phyloP scores from a whole-genome alignment of 2,888 invertebrate genomes.

The Leistus spinibarbis region DNA sequence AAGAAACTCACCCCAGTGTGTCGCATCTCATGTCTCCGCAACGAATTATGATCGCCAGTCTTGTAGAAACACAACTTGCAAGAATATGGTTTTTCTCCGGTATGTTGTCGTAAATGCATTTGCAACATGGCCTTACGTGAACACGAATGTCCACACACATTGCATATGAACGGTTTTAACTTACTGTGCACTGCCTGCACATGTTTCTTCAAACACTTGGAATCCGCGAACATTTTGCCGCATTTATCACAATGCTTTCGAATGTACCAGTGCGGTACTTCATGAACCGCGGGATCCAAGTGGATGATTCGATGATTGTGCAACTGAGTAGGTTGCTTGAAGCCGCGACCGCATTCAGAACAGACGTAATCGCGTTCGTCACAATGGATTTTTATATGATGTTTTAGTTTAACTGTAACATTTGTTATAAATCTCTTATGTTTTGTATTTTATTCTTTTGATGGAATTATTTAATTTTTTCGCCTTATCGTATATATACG shows the following conservation, averaged over 20 bases:
- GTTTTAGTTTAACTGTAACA: slow-evolving; percentile 61
- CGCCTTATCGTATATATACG: too few species aligned
- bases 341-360: slow-evolving; percentile 64
- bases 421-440: too few species aligned
- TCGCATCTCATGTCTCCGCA: slow-evolving; percentile 69
- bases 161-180: slow-evolving; percentile 74
- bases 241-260: slow-evolving; percentile 73
- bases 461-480: too few species aligned
- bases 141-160: slow-evolving; percentile 74
- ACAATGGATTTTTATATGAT: slow-evolving; percentile 69
- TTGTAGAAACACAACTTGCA: slow-evolving; percentile 73
- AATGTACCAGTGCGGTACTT: slow-evolving; percentile 59
- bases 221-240: slow-evolving; percentile 69
- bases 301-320: slow-evolving; percentile 65
- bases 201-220: slow-evolving; percentile 71
- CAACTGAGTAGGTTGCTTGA: slow-evolving; percentile 67
- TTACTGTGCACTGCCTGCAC: slow-evolving; percentile 75
- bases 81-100: slow-evolving; percentile 77
- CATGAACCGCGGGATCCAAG: slow-evolving; percentile 54
- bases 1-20: slow-evolving; percentile 60
- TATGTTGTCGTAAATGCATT: slow-evolving; percentile 77
- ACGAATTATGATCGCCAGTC: slow-evolving; percentile 77
- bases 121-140: slow-evolving; percentile 73
- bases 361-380: slow-evolving; percentile 61
- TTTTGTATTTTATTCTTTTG: too few species aligned